Percentiles rank a stretch among this genome's conserved stretches.
Evolutionary conservation across 2,888 invertebrate genomes (phyloP).

Genomic region (Cantharis nigra): DNA sequence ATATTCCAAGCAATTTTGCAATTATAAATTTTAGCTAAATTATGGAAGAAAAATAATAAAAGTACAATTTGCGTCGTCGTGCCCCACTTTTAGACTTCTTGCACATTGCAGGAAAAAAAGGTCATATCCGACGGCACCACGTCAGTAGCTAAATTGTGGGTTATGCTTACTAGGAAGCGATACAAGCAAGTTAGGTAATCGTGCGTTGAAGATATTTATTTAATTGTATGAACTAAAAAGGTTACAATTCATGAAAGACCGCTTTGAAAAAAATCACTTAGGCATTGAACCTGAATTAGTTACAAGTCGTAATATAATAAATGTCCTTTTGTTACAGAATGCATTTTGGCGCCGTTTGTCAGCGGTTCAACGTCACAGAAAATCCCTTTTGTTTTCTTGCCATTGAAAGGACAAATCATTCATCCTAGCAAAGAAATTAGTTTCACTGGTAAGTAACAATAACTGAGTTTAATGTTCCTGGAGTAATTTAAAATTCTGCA

Average conservation of each 20-base stretch:
- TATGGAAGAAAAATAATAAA: neutral
- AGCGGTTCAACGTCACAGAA: constrained; percentile 72
- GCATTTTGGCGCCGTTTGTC: constrained; percentile 78
- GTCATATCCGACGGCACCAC: neutral
- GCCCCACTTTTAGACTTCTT: neutral
- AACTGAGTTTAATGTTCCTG: constrained; percentile 4
- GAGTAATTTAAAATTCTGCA: constrained; percentile 18
- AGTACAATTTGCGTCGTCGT: neutral
- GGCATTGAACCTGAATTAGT: neutral
- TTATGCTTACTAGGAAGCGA: neutral
- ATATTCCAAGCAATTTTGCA: neutral
- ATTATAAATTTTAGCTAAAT: neutral
- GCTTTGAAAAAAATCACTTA: neutral
- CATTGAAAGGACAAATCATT: constrained; percentile 84
- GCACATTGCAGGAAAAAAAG: neutral
- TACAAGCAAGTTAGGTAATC: neutral
- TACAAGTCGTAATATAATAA: constrained; percentile 3
- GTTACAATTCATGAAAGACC: neutral
- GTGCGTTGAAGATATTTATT: neutral
- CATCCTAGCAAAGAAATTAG: constrained; percentile 86
- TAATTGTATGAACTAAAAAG: neutral
- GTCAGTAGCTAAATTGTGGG: neutral
- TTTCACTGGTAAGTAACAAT: constrained; percentile 67
- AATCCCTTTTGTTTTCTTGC: constrained; percentile 85
- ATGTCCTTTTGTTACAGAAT: constrained; percentile 56